phyloP scores from a whole-genome alignment of 2,888 invertebrate species.

The Urechis unicinctus region DNA sequence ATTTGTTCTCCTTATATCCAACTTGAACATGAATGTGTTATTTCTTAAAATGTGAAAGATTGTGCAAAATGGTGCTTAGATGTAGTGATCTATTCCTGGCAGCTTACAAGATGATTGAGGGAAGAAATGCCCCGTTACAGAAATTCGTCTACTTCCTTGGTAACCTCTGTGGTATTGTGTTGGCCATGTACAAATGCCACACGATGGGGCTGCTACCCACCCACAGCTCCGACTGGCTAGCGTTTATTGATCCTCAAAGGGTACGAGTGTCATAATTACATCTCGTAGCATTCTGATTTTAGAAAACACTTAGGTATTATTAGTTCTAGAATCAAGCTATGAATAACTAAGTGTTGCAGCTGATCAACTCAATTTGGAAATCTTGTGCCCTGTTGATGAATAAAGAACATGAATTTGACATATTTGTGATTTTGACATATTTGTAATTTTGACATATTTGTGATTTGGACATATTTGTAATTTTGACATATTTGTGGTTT shows the following conservation, averaged over 20 bases:
- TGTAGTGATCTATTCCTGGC: constrained; percentile 12
- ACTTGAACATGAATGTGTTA: too few species aligned
- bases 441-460: background rate
- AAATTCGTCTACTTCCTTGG: constrained; percentile 90
- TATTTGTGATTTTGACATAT: background rate
- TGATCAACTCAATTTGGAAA: background rate
- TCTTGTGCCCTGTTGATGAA: background rate
- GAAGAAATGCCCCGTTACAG: constrained; percentile 80
- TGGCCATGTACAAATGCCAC: constrained; percentile 95
- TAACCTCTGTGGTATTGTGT: constrained; percentile 80
- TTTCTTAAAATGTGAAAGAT: too few species aligned
- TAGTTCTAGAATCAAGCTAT: too few species aligned
- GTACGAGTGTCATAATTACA: constrained; percentile 8
- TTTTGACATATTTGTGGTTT: constrained; percentile 19
- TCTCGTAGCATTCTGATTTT: too few species aligned
- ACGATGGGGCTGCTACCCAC: constrained; percentile 96
- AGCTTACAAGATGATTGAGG: constrained; percentile 89
- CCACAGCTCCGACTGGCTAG: constrained; percentile 96
- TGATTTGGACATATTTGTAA: background rate
- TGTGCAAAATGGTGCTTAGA: background rate
- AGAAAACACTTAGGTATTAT: too few species aligned
- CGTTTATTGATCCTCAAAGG: constrained; percentile 59
- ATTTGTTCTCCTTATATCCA: too few species aligned
- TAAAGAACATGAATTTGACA: background rate
- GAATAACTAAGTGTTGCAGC: background rate